Base-by-base conservation (phyloP, 1,140 invertebrate genomes). In the Pogonomyrmex californicus region DNA sequence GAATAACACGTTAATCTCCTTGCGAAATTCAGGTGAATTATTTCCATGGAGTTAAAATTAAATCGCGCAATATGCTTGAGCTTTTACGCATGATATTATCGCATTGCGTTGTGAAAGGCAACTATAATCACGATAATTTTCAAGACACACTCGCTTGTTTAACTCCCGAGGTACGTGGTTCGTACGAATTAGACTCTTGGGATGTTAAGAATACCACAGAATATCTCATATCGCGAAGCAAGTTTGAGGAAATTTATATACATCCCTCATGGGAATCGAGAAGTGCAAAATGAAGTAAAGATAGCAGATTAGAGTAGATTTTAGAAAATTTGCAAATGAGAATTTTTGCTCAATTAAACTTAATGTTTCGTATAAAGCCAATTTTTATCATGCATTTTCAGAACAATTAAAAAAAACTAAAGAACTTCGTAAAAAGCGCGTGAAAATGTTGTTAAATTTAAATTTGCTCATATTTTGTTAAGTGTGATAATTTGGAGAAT, bases 51-150 rank as follows among this genome's bases (percentile, higher is more conserved):
- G 23, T 44, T 36, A 36, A 82, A 73, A 36, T 73, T 82, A 58
- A 60, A 82, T 33, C 7, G 30, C 14, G 5, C 33, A 71, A 82
- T 47, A 49, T 47, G n/a, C n/a, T 36, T 23, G 47, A 44, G 33
- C 41, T 62, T 73, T 73, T 62, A 62, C 30, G 54, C 17, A 58
- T 60, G 51, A 60, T 60, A 58, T 73, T 7, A 47, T 75, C 33
- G 10, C 36, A 41, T 23, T 63, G 30, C 7, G 33, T 17, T 14
- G 10, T 7, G 38, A 73, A 82, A 14, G n/a, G 33, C 5, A 36
- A 56, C n/a, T 4, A 68, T 75, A 83, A 73, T 83, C 12, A 49
- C 17, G 54, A 75, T 83, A 83, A 83, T 83, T 83, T 83, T 60
- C 68, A 62, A 82, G 54, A 71, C 41, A 47, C n/a, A 41, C 14